Conservation (phyloP, 2,113 vertebrate species). For the Oxyruncus cristatus region DNA sequence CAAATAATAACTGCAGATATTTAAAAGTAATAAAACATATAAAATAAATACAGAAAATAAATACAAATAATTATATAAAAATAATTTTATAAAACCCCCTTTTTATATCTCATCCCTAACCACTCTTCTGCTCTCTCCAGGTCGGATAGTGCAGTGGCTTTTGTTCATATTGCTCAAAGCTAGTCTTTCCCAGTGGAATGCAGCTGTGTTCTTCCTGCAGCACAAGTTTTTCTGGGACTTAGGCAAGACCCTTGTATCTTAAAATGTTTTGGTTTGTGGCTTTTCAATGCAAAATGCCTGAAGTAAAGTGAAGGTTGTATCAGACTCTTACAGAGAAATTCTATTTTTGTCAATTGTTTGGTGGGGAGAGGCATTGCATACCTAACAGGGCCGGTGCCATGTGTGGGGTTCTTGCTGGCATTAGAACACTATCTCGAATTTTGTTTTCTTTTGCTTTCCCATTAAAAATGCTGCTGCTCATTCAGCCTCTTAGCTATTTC, state of each 20-base stretch:
- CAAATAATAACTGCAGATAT: neutral
- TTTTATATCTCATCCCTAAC: neutral
- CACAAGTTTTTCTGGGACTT: neutral
- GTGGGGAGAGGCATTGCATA: neutral
- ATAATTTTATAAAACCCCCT: fast-evolving
- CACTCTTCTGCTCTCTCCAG: neutral
- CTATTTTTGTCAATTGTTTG: neutral
- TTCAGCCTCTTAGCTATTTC: neutral
- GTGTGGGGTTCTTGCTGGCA: neutral
- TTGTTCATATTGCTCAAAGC: neutral
- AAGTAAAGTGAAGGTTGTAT: neutral
- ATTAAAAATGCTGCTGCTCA: neutral
- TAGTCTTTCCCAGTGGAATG: neutral
- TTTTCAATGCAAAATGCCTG: neutral
- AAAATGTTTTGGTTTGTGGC: neutral
- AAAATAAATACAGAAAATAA: neutral
- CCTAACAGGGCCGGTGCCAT: neutral
- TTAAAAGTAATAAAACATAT: neutral
- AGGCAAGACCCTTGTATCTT: neutral
- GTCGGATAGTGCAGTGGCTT: neutral
- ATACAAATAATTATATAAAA: neutral
- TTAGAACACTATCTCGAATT: neutral
- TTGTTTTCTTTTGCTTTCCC: neutral
- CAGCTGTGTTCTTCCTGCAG: neutral
- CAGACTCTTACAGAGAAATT: neutral